These are phyloP conservation scores for Oryzias sinensis DNA, from an alignment of 2,797 vertebrate genomes.

Conservation along the genomic window DNA sequence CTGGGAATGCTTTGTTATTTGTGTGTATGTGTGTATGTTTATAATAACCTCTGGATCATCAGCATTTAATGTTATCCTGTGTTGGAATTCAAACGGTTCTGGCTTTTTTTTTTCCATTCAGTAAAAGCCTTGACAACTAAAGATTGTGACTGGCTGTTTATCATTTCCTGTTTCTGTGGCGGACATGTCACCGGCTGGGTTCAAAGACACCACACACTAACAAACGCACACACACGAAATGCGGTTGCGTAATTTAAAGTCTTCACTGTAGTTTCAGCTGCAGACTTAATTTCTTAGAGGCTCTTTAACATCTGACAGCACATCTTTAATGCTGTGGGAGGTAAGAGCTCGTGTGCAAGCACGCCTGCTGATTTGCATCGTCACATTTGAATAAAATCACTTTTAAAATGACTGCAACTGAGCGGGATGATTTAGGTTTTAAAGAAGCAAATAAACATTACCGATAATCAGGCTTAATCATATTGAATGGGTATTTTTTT, in stretches of 20 bases:
- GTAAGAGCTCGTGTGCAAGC: not conserved
- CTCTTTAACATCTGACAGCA: conserved; percentile 6
- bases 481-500: no score
- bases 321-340: not conserved
- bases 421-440: no score
- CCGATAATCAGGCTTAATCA: no score
- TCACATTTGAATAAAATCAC: no score
- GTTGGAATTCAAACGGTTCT: conserved; percentile 45
- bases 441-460: no score
- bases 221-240: conserved; percentile 24
- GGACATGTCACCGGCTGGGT: conserved; percentile 32
- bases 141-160: conserved; percentile 44
- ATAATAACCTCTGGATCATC: conserved; percentile 53
- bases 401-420: no score
- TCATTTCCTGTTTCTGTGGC: conserved; percentile 54
- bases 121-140: conserved; percentile 48
- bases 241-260: conserved; percentile 24
- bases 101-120: conserved; percentile 29
- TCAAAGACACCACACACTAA: conserved; percentile 30
- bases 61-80: conserved; percentile 46
- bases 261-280: conserved; percentile 20
- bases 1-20: conserved; percentile 59
- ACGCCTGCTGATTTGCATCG: not conserved
- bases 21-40: conserved; percentile 12
- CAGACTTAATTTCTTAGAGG: conserved; percentile 11